Conservation (phyloP, 2,797 vertebrate species). For the Chelon labrosus region DNA sequence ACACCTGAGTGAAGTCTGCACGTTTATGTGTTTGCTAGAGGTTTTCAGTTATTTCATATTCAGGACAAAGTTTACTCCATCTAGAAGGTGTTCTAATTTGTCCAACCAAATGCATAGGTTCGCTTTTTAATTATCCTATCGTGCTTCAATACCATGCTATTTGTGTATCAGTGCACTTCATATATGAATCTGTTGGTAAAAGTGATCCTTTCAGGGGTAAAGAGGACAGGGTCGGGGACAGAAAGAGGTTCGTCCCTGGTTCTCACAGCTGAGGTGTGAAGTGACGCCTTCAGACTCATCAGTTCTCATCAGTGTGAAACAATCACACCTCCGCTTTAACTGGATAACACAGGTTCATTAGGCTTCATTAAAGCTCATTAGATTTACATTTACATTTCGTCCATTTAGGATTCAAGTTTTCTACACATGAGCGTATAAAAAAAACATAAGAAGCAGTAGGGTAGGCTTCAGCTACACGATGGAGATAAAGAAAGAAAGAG, state of each 20-base stretch:
- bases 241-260: slow-evolving; percentile 37
- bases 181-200: neutral
- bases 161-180: neutral
- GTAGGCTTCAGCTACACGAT: neutral
- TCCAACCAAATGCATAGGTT: neutral
- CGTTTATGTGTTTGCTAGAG: slow-evolving; percentile 5
- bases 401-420: neutral
- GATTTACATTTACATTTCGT: slow-evolving; percentile 44
- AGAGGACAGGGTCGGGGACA: neutral
- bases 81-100: neutral
- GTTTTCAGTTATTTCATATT: slow-evolving; percentile 15
- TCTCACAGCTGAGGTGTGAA: slow-evolving; percentile 84
- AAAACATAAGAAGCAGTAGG: slow-evolving; percentile 1
- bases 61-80: neutral
- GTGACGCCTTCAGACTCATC: slow-evolving; percentile 76
- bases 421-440: neutral
- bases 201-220: fast-evolving
- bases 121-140: neutral
- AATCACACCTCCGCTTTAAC: slow-evolving; percentile 79
- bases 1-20: neutral
- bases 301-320: slow-evolving; percentile 76
- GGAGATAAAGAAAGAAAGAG: neutral
- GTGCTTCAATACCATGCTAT: neutral
- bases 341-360: slow-evolving; percentile 74
- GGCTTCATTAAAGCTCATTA: slow-evolving; percentile 72